phyloP scores from a whole-genome alignment of 1,140 invertebrate genomes.

The Frieseomelitta varia region DNA sequence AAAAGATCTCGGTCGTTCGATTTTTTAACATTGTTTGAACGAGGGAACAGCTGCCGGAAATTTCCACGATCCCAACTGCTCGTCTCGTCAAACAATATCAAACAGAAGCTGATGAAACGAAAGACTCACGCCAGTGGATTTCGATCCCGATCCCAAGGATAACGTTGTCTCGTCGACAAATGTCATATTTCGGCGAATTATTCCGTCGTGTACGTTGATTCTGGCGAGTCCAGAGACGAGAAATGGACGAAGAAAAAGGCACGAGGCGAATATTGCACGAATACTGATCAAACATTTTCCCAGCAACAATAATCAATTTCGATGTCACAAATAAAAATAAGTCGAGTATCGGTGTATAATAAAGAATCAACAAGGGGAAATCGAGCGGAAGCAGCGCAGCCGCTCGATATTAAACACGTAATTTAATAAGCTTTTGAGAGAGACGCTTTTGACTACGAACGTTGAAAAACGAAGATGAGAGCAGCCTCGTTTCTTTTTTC shows the following conservation, averaged over 20 bases:
- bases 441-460: not conserved
- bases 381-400: not conserved
- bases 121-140: not conserved
- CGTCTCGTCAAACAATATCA: not conserved
- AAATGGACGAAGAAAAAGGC: no score
- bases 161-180: not conserved
- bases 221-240: no score
- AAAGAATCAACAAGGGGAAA: slow-evolving; percentile 11
- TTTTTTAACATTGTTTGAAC: not conserved
- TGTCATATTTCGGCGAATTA: not conserved
- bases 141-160: not conserved
- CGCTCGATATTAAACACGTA: not conserved
- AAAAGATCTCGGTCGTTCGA: not conserved
- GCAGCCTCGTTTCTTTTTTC: no score
- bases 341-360: not conserved
- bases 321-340: slow-evolving; percentile 3
- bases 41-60: not conserved
- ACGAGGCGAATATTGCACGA: slow-evolving; percentile 16
- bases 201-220: not conserved
- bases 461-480: not conserved
- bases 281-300: slow-evolving; percentile 29
- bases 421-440: not conserved
- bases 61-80: not conserved
- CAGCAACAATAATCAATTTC: slow-evolving; percentile 11
- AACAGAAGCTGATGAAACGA: not conserved